These are phyloP conservation scores for Scotopteryx bipunctaria DNA, from an alignment of 2,888 invertebrate species.

Conservation along the genomic window DNA sequence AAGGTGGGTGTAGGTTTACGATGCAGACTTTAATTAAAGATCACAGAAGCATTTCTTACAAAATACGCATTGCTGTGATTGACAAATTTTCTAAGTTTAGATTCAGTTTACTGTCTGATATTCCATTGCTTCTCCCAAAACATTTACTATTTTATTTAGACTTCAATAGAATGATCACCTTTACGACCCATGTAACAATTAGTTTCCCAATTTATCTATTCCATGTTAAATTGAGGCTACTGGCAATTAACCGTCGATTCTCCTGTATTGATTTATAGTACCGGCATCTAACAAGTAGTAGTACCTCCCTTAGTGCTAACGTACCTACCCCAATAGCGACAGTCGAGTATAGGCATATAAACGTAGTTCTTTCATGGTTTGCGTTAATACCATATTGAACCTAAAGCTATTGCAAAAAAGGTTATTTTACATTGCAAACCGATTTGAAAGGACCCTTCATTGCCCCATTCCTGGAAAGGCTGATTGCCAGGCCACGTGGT, in stretches of 20 bases:
- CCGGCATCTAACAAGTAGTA: no score
- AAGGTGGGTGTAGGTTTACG: no score
- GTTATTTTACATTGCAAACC: neutral
- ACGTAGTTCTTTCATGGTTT: neutral
- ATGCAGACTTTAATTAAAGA: no score
- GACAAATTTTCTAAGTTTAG: no score
- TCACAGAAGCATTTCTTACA: no score
- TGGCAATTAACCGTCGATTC: neutral
- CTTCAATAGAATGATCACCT: neutral
- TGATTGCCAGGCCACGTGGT: constrained; percentile 12
- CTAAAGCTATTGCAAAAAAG: neutral
- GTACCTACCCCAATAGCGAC: neutral
- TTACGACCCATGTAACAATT: neutral
- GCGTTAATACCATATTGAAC: neutral
- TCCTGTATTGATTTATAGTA: constrained; percentile 16
- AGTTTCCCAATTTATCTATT: constrained; percentile 9
- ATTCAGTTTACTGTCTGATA: no score
- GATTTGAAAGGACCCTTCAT: neutral
- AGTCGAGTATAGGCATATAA: no score
- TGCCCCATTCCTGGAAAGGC: constrained; percentile 12
- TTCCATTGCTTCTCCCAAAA: no score
- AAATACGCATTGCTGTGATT: no score
- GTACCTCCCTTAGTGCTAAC: neutral
- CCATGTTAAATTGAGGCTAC: constrained; percentile 12
- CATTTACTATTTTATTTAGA: no score